Conservation (phyloP, 2,888 invertebrate genomes). For the Petrolisthes manimaculis region DNA sequence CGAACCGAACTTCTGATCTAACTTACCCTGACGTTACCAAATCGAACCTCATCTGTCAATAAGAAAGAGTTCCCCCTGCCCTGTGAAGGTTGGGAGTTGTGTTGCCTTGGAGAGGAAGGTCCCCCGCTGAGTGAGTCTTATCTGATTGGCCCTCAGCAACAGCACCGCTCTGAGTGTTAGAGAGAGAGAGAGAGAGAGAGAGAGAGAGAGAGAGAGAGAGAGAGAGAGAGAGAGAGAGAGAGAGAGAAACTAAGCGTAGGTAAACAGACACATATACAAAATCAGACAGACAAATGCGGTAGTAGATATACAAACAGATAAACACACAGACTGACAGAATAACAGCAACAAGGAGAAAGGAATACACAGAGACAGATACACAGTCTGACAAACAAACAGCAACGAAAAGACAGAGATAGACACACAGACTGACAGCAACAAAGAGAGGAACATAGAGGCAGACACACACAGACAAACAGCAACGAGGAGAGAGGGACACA, state of each 20-base stretch:
- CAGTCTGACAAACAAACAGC: background rate
- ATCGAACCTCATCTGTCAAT: no score
- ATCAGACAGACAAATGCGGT: background rate
- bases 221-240: background rate
- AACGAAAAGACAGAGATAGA: background rate
- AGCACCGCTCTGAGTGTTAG: background rate
- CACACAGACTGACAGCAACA: background rate
- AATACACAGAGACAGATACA: slow-evolving; percentile 12
- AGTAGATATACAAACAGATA: background rate
- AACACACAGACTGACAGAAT: background rate
- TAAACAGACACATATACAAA: background rate
- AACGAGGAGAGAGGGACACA: background rate
- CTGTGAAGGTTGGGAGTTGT: no score
- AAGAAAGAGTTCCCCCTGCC: no score
- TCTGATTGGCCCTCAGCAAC: background rate
- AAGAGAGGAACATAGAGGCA: background rate
- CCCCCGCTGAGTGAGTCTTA: no score
- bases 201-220: background rate
- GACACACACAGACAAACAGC: background rate
- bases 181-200: slow-evolving; percentile 1
- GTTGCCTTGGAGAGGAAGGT: no score
- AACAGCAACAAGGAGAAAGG: no score
- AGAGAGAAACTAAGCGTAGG: background rate
- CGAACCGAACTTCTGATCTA: no score
- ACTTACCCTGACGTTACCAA: no score